Evolutionary conservation across 1,140 invertebrate species (phyloP).

Genomic region (Drosophila paulistorum): DNA sequence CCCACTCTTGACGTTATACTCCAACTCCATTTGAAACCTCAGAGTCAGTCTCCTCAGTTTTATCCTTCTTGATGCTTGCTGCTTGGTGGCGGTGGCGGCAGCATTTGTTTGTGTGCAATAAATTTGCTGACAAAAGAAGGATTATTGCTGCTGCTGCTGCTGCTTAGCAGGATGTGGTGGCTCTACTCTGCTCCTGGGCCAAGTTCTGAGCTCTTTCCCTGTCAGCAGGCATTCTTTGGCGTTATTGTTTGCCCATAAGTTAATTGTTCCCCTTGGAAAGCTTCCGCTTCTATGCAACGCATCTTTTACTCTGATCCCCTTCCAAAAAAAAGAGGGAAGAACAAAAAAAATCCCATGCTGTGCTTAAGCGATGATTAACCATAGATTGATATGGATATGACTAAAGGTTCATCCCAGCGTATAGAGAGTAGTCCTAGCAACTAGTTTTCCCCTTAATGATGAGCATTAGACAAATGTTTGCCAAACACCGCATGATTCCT

Average conservation of each 20-base stretch:
- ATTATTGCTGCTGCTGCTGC: conserved; percentile 72
- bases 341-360: conserved; percentile 43
- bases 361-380: conserved; percentile 68
- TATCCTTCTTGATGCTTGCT: conserved; percentile 38
- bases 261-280: conserved; percentile 76
- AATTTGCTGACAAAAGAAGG: conserved; percentile 81
- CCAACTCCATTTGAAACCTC: background rate
- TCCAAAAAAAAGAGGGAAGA: conserved; percentile 6
- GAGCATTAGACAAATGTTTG: background rate
- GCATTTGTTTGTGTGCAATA: conserved; percentile 77
- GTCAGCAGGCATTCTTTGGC: conserved; percentile 76
- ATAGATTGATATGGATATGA: conserved; percentile 53
- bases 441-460: conserved; percentile 5
- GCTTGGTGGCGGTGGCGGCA: conserved; percentile 23
- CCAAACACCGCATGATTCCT: conserved; percentile 2
- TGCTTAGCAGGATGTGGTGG: conserved; percentile 43
- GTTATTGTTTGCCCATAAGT: conserved; percentile 81
- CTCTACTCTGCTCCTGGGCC: conserved; percentile 38
- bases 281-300: conserved; percentile 62
- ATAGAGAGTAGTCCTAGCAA: conserved; percentile 24
- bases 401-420: conserved; percentile 27
- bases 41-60: conserved; percentile 29
- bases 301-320: conserved; percentile 66
- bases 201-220: conserved; percentile 38
- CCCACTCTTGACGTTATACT: background rate